Conservation (phyloP, 2,113 vertebrate genomes). For the Ceyx melanurus region DNA sequence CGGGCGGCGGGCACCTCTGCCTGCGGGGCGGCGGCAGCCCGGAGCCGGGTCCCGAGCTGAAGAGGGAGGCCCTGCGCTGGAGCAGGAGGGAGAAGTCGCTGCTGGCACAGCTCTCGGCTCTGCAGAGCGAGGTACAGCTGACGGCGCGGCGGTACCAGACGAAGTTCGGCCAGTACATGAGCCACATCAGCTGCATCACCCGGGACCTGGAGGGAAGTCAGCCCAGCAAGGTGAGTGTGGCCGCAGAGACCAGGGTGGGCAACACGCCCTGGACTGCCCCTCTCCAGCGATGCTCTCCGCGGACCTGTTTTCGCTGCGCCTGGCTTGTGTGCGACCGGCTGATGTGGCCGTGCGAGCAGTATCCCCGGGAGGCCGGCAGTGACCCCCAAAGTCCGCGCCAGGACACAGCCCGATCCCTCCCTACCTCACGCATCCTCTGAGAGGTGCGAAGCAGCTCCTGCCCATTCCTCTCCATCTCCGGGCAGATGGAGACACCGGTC, state of each 20-base stretch:
- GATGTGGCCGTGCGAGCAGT: neutral
- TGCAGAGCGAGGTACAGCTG: constrained; percentile 70
- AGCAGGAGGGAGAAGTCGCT: constrained; percentile 73
- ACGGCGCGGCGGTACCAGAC: constrained; percentile 72
- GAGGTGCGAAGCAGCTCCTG: neutral
- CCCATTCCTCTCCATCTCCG: neutral
- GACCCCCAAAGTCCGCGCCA: neutral
- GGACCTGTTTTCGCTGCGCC: no score
- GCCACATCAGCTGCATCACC: constrained; percentile 72
- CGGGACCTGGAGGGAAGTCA: constrained; percentile 59
- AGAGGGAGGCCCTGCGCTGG: constrained; percentile 68
- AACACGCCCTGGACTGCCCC: neutral
- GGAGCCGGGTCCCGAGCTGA: constrained; percentile 55
- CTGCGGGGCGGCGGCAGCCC: constrained; percentile 1
- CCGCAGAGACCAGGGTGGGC: neutral
- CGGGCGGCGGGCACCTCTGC: neutral
- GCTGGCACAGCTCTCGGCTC: constrained; percentile 72
- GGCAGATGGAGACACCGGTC: neutral
- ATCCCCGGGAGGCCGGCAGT: neutral
- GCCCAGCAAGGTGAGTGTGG: constrained; percentile 73
- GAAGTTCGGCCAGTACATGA: constrained; percentile 76
- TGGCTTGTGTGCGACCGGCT: neutral
- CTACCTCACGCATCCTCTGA: neutral
- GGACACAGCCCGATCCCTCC: no score
- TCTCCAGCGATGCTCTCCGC: neutral